phyloP scores from a whole-genome alignment of 2,888 invertebrate species.

The Habrosyne pyritoides region DNA sequence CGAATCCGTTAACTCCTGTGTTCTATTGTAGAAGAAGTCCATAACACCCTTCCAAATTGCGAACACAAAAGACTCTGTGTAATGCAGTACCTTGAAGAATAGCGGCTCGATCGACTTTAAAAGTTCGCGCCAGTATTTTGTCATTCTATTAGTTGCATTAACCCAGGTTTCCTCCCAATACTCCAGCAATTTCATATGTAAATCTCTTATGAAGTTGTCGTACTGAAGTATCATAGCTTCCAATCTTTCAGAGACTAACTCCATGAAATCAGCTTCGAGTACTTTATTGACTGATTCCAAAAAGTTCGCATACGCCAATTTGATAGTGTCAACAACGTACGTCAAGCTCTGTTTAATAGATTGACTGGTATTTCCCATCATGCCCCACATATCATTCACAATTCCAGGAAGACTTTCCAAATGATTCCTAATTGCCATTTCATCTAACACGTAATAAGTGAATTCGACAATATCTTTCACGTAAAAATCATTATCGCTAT shows the following conservation, averaged over 20 bases:
- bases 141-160: constrained; percentile 85
- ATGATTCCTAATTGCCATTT: constrained; percentile 89
- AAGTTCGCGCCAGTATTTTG: constrained; percentile 89
- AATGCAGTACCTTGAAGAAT: constrained; percentile 89
- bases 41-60: constrained; percentile 88
- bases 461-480: constrained; percentile 90
- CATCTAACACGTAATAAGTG: constrained; percentile 88
- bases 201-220: constrained; percentile 89
- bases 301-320: constrained; percentile 87
- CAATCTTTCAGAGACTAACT: constrained; percentile 87
- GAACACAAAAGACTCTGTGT: constrained; percentile 89
- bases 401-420: constrained; percentile 91
- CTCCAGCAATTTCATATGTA: constrained; percentile 85
- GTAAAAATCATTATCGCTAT: constrained; percentile 92
- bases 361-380: constrained; percentile 93
- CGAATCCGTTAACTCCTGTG: constrained; percentile 90
- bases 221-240: constrained; percentile 89
- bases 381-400: constrained; percentile 91
- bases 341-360: constrained; percentile 89
- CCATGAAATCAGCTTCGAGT: constrained; percentile 89
- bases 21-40: constrained; percentile 92
- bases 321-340: constrained; percentile 89
- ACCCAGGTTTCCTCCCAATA: constrained; percentile 91
- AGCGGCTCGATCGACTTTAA: constrained; percentile 90
- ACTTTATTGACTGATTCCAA: constrained; percentile 87